These are phyloP conservation scores for Phthorimaea operculella DNA, from an alignment of 1,140 invertebrate species.

Conservation along the genomic window DNA sequence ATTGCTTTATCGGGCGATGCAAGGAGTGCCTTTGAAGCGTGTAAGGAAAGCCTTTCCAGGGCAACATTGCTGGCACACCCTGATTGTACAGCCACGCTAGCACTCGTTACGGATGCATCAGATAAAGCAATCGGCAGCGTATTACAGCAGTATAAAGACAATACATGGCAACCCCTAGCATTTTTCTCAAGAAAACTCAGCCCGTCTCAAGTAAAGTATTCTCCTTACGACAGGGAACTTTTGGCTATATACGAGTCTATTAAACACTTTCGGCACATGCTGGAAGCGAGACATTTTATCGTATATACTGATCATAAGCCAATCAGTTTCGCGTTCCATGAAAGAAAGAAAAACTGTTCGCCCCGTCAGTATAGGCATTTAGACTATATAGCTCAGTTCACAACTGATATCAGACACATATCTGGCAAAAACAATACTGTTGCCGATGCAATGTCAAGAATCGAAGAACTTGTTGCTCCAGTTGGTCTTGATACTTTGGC, in stretches of 20 bases:
- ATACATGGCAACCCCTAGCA: background rate
- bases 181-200: background rate
- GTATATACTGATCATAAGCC: background rate
- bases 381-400: background rate
- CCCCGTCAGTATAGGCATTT: background rate
- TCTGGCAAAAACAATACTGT: background rate
- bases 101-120: background rate
- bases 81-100: background rate
- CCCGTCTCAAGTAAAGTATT: background rate
- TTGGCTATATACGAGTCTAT: background rate
- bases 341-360: constrained; percentile 1
- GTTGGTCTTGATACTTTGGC: background rate
- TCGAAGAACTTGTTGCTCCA: background rate
- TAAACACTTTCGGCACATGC: background rate
- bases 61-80: background rate
- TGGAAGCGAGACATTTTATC: background rate
- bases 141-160: background rate
- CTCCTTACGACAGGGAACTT: background rate
- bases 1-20: background rate
- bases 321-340: background rate
- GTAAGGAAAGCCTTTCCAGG: background rate
- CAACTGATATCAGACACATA: background rate
- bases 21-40: background rate
- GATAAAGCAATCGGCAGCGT: background rate
- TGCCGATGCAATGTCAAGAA: background rate